These are phyloP conservation scores for Miichthys miiuy DNA, from an alignment of 2,797 vertebrate species.

Conservation along the genomic window DNA sequence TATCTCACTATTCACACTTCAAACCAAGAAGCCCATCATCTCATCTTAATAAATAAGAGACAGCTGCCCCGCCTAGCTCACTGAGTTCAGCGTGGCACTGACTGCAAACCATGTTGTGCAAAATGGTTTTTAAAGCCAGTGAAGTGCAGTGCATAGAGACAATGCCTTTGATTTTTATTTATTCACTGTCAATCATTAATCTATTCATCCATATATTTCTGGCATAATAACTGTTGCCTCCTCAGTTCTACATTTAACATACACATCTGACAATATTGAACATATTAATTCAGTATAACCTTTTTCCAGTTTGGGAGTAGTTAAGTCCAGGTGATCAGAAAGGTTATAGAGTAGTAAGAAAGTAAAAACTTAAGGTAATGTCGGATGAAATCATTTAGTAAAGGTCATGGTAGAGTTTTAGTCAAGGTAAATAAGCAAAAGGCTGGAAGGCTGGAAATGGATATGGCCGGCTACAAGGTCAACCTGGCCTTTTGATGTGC, in stretches of 20 bases:
- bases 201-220: neutral
- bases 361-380: neutral
- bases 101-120: neutral
- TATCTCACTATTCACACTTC: neutral
- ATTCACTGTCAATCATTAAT: neutral
- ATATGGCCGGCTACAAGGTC: conserved; percentile 11
- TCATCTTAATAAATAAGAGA: neutral
- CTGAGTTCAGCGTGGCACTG: neutral
- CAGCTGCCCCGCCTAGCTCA: neutral
- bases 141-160: neutral
- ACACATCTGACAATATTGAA: neutral
- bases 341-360: neutral
- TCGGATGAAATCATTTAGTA: conserved; percentile 1
- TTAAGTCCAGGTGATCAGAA: neutral
- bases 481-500: conserved; percentile 3
- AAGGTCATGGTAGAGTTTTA: conserved; percentile 18
- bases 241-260: neutral
- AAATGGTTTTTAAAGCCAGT: neutral
- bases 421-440: conserved; percentile 17
- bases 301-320: neutral
- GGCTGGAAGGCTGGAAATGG: conserved; percentile 1
- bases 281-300: neutral
- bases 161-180: neutral
- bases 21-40: neutral
- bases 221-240: neutral